A percentile compares a stretch with the other conserved stretches of the same genome.
Conservation (phyloP, 2,797 vertebrate species). For the Siniperca obscura region DNA sequence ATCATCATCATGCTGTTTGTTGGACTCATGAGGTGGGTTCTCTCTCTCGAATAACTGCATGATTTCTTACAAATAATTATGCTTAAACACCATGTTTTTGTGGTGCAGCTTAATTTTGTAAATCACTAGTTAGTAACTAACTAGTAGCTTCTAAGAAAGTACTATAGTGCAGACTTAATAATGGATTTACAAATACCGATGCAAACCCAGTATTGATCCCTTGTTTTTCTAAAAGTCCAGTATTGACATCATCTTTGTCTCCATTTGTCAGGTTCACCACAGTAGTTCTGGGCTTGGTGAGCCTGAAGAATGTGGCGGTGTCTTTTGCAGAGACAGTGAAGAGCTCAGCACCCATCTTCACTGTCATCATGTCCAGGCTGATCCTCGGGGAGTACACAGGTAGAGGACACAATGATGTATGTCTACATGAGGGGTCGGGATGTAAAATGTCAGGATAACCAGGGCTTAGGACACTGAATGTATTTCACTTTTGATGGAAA, state of each 20-base stretch:
- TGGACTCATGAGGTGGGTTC: constrained; percentile 92
- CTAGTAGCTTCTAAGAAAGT: not conserved
- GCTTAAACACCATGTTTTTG: not conserved
- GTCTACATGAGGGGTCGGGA: not conserved
- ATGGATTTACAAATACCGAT: not conserved
- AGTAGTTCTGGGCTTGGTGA: constrained; percentile 95
- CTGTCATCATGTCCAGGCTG: constrained; percentile 96
- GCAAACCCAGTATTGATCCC: not conserved
- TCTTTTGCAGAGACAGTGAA: constrained; percentile 98
- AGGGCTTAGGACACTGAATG: not conserved
- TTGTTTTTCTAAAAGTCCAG: not conserved
- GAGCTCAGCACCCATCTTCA: constrained; percentile 97
- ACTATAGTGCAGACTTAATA: not conserved
- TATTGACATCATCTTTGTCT: not conserved
- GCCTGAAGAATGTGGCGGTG: constrained; percentile 96
- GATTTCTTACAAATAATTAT: no score
- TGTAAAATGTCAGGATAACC: not conserved
- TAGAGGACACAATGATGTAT: constrained; percentile 20
- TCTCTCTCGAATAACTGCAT: not conserved
- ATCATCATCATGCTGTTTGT: constrained; percentile 98
- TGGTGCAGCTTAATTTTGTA: not conserved
- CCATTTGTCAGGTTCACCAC: constrained; percentile 89
- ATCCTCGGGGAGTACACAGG: constrained; percentile 97
- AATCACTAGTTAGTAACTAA: not conserved
- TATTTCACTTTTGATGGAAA: not conserved